These are phyloP conservation scores for Tragulus kanchil DNA, from an alignment of 2,113 vertebrate species.

Conservation along the genomic window DNA sequence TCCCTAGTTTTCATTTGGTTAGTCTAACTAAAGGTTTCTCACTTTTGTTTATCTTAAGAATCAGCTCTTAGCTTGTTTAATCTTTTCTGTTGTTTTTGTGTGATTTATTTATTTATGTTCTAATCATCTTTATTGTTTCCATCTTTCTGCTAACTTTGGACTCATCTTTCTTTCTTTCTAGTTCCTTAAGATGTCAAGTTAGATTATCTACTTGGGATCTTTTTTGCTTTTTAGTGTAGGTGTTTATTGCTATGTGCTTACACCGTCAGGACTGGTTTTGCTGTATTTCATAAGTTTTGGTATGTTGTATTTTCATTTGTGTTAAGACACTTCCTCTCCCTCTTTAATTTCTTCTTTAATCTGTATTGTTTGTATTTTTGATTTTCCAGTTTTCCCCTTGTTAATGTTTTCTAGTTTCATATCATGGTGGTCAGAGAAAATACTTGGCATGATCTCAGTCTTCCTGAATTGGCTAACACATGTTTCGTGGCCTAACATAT, in stretches of 20 bases:
- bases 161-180: not conserved
- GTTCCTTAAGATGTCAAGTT: not conserved
- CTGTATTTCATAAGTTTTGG: not conserved
- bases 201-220: not conserved
- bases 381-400: not conserved
- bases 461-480: not conserved
- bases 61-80: not conserved
- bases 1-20: not conserved
- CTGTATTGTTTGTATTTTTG: not conserved
- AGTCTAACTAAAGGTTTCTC: not conserved
- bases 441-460: not conserved
- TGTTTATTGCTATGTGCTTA: not conserved
- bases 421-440: not conserved
- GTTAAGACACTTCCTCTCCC: not conserved
- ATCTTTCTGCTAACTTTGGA: not conserved
- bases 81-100: not conserved
- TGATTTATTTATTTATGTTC: not conserved
- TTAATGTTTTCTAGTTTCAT: not conserved
- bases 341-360: not conserved
- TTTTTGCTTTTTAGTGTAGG: not conserved
- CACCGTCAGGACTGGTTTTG: not conserved
- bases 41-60: not conserved
- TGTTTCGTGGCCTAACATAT: not conserved
- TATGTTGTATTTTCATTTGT: not conserved
- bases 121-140: not conserved